Base-by-base conservation (phyloP, 2,113 vertebrate genomes). In the Epinephelus fuscoguttatus region DNA sequence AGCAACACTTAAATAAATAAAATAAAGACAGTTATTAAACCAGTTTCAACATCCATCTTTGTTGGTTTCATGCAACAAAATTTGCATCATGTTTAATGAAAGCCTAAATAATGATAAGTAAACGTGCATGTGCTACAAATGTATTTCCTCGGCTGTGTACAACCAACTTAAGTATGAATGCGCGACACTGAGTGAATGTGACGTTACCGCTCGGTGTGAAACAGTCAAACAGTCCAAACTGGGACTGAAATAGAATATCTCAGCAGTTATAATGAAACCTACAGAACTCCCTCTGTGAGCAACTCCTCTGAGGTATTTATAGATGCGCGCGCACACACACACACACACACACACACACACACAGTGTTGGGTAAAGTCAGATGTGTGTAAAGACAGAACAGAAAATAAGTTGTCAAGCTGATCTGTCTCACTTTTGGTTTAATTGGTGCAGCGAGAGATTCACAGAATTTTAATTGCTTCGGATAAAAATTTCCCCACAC, bases 371-470 rank as follows among this genome's bases (percentile, higher is more conserved):
- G 10, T 53, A 9, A 61, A 42, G 73, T 63, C 23, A n/a, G 45
- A 60, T 49, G 68, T 81, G 81, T 74, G 66, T 40, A 10, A 62
- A 4, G 1, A 50, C 72, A 47, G 47, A 70, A 61, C 18, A 73
- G 56, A 75, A 74, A 69, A 70, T 42, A 78, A 86, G 56, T 47
- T 37, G 78, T 84, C 81, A 56, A 50, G n/a, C 53, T 75, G 1
- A 60, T 76, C 30, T 27, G 49, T 59, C 0, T 68, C 76, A 59
- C 23, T 49, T 86, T 78, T 21, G 17, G 18, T 84, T 76, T 82
- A 87, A 87, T 87, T 84, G 79, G 45, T 56, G 70, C 78, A 66
- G 68, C 1, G 12, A 84, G 71, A 7, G 84, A 77, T 81, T 90
- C 60, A 6, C 33, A 49, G 69, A 25, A 9, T 63, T 62, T 75